A percentile compares a stretch with the other conserved stretches of the same genome.
Evolutionary conservation across 2,797 vertebrate genomes (phyloP).

Genomic region (Lacerta bilineata): DNA sequence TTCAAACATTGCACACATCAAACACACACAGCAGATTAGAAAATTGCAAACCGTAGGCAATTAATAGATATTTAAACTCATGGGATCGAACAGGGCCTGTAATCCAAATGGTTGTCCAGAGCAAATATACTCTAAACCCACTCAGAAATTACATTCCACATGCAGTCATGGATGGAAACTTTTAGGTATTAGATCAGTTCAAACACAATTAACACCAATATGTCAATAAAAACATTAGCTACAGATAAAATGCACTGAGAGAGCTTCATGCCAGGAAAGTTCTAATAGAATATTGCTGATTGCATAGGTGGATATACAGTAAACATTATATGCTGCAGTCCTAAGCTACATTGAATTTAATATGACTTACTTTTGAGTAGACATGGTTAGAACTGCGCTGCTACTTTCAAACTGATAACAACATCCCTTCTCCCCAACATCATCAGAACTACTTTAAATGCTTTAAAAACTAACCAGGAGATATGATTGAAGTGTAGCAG

Average conservation of each 20-base stretch:
- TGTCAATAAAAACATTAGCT: neutral
- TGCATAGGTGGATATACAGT: neutral
- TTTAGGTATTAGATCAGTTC: neutral
- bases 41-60: neutral
- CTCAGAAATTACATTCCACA: neutral
- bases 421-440: too few species aligned
- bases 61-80: neutral
- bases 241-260: neutral
- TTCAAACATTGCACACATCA: neutral
- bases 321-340: neutral
- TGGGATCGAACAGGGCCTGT: neutral
- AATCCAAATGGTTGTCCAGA: conserved; percentile 16
- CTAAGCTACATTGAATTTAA: too few species aligned
- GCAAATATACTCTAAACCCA: conserved; percentile 13
- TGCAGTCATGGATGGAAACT: conserved; percentile 10
- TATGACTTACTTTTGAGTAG: too few species aligned
- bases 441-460: too few species aligned
- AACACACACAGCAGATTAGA: neutral
- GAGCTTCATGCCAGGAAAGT: neutral
- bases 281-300: neutral
- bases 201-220: conserved; percentile 16
- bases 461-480: too few species aligned
- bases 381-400: too few species aligned
- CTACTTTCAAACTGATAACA: too few species aligned
- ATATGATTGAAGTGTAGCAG: too few species aligned